Conservation (phyloP, 2,797 vertebrate genomes). For the Leucoraja ocellata region DNA sequence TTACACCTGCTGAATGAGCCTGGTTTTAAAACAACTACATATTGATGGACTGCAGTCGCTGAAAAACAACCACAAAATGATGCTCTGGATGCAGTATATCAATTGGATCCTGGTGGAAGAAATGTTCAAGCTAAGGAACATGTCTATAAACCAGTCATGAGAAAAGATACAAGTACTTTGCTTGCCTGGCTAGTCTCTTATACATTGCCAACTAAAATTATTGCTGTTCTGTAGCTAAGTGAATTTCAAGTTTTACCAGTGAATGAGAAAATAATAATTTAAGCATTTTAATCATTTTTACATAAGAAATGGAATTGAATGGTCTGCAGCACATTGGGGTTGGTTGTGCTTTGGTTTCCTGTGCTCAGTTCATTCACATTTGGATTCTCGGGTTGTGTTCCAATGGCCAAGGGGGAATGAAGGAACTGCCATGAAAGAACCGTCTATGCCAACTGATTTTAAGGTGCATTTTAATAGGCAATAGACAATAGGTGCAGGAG, state of each 20-base stretch:
- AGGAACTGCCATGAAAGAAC: neutral
- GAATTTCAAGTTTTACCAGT: neutral
- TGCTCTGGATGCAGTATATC: neutral
- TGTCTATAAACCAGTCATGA: neutral
- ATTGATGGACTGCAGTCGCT: neutral
- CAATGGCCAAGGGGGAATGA: neutral
- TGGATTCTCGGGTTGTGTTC: neutral
- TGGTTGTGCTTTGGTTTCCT: neutral
- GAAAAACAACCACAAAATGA: neutral
- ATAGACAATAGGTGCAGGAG: no score
- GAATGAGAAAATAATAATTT: neutral
- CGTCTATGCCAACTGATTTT: neutral
- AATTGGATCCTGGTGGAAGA: slow-evolving; percentile 10
- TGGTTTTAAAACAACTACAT: neutral
- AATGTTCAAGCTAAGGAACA: neutral
- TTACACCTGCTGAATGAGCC: neutral
- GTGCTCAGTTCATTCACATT: neutral
- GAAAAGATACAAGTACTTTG: neutral
- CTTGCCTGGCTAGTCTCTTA: neutral
- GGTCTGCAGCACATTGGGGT: neutral
- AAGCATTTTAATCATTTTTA: neutral
- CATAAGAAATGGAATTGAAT: slow-evolving; percentile 13
- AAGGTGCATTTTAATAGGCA: neutral
- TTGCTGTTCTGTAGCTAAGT: neutral
- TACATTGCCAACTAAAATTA: neutral